Base-by-base conservation (phyloP, 2,797 vertebrate genomes). In the Crax fasciolata region DNA sequence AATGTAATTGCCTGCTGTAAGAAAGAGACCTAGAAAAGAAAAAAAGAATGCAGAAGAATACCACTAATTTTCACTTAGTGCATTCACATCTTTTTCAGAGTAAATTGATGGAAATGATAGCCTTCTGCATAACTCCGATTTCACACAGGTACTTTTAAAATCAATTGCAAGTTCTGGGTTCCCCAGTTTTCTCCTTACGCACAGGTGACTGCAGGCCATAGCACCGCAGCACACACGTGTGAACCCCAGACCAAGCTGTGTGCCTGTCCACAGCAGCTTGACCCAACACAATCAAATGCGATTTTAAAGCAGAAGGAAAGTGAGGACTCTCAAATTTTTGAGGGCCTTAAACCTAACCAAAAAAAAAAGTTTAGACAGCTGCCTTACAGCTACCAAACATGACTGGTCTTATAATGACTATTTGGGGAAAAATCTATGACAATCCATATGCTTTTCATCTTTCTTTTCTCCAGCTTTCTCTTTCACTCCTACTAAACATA, bases 1-100 rank as follows among this genome's bases (percentile, higher is more conserved):
- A 91, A 84, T 3, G 4, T 65, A 91, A 96, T 76, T 73, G 79
- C 70, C 74, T 89, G 12, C 89, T 87, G 5, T 24, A 44, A 83
- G 90, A 93, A 92, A 65, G 38, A 39, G 62, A 90, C 55, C 44
- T 71, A n/a, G 30, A 59, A 81, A 75, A 55, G 13, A 59, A 30
- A 55, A 91, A 80, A 78, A 84, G 59, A 66, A 75, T 20, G 19
- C n/a, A 75, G 62, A 89, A 67, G 43, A 83, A 0, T 13, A 8
- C 10, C 51, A 43, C 39, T 93, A 41, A 80, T 85, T 75, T 48
- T 91, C 8, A 70, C 89, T 92, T 86, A 35, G 27, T 14, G 43
- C 13, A 3, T 49, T 89, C 30, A 46, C 6, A 2, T 74, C 70
- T 75, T 73, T 80, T 92, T 90, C 78, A 52, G 57, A 77, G 61